Conservation (phyloP, 2,113 vertebrate genomes). For the Lampris megalopsis region DNA sequence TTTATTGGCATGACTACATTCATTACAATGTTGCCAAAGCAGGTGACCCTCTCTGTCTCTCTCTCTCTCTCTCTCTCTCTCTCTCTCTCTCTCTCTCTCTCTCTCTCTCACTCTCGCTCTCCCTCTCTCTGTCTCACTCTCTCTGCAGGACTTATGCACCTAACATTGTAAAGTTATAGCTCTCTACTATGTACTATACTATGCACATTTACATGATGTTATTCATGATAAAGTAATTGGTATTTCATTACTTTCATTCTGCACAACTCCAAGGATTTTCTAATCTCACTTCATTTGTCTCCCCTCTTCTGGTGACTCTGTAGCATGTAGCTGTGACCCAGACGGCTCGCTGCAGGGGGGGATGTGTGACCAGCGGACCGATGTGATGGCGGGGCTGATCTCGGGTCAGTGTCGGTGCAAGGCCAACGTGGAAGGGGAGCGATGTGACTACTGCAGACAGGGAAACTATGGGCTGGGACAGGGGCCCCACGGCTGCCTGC, state of each 20-base stretch:
- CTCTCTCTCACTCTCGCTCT: too few species aligned
- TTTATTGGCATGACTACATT: too few species aligned
- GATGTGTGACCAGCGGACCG: conserved; percentile 89
- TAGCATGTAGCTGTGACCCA: conserved; percentile 93
- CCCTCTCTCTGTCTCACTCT: background rate
- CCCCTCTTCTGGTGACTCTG: conserved; percentile 6
- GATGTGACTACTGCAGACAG: conserved; percentile 92
- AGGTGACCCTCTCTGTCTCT: too few species aligned
- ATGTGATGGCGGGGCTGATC: conserved; percentile 88
- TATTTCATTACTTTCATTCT: too few species aligned
- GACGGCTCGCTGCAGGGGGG: conserved; percentile 90
- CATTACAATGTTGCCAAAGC: too few species aligned
- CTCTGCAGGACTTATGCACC: too few species aligned
- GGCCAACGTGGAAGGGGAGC: conserved; percentile 90
- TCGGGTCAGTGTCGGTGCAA: conserved; percentile 97
- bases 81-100: background rate
- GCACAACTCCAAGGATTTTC: background rate
- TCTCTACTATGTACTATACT: too few species aligned
- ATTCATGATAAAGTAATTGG: too few species aligned
- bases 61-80: too few species aligned
- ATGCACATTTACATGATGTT: too few species aligned
- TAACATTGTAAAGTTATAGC: too few species aligned
- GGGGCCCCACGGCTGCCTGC: conserved; percentile 88
- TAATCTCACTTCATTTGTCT: background rate
- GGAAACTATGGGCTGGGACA: conserved; percentile 90